Evolutionary conservation across 2,113 vertebrate genomes (phyloP).

Genomic region (Lichenostomus cassidix): DNA sequence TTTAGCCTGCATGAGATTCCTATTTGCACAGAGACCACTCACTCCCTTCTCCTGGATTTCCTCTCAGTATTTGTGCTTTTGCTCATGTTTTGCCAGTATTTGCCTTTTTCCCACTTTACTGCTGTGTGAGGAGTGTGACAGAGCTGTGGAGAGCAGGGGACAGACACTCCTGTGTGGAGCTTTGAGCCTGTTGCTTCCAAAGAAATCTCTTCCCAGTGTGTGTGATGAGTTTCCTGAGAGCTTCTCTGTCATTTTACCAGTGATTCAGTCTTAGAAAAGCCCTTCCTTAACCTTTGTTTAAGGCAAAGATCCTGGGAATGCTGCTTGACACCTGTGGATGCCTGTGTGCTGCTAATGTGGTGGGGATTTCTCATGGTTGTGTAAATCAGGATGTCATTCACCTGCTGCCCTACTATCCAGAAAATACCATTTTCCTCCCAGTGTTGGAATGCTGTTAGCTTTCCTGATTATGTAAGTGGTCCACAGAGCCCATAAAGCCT

Average conservation of each 20-base stretch:
- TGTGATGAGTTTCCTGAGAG: background rate
- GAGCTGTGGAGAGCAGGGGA: background rate
- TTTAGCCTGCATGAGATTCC: background rate
- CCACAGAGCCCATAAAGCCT: background rate
- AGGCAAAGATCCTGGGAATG: background rate
- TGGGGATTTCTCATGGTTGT: background rate
- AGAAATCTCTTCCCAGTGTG: background rate
- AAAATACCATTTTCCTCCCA: background rate
- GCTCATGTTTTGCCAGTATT: background rate
- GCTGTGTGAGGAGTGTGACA: background rate
- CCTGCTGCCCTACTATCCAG: background rate
- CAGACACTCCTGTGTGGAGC: background rate
- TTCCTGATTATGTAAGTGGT: background rate
- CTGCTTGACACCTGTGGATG: background rate
- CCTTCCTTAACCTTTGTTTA: background rate
- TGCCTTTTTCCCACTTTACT: background rate
- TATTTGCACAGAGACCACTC: background rate
- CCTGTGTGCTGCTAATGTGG: background rate
- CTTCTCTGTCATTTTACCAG: background rate
- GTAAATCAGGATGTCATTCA: background rate
- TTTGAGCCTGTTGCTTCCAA: background rate
- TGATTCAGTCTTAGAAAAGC: background rate
- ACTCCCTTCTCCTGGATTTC: background rate
- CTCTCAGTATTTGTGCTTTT: background rate
- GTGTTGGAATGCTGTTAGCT: background rate